Conservation (phyloP, 2,797 vertebrate genomes). For the Sebastes alutus region DNA sequence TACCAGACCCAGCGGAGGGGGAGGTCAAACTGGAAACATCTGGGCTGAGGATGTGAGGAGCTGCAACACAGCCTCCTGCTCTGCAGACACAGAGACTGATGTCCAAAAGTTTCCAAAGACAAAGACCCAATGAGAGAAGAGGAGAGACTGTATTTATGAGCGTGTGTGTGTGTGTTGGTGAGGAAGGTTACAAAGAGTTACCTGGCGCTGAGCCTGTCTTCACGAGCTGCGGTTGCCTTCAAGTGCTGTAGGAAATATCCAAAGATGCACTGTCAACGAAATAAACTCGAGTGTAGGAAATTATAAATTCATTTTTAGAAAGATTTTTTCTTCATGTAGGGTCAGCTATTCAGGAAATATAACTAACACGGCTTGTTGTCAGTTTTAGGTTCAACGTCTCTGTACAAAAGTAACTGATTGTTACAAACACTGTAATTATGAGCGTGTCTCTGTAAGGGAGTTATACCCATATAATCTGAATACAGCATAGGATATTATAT, state of each 20-base stretch:
- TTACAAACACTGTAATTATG: not conserved
- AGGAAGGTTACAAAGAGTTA: not conserved
- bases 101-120: not conserved
- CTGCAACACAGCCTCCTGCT: not conserved
- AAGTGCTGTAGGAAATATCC: constrained; percentile 10
- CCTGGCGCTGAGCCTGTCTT: not conserved
- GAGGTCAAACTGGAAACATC: constrained; percentile 64
- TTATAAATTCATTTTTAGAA: not conserved
- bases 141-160: not conserved
- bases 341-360: not conserved
- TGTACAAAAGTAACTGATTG: not conserved
- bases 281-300: not conserved
- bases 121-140: not conserved
- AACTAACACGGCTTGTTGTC: not conserved
- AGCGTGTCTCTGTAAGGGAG: not conserved
- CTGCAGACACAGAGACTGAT: not conserved
- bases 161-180: not conserved
- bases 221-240: constrained; percentile 29
- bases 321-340: not conserved
- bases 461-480: not conserved
- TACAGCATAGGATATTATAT: not conserved
- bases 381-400: not conserved
- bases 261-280: not conserved
- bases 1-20: constrained; percentile 51
- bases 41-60: constrained; percentile 37